These are phyloP conservation scores for Schizopygopsis pylzovi DNA, from an alignment of 2,797 vertebrate genomes.

Conservation along the genomic window DNA sequence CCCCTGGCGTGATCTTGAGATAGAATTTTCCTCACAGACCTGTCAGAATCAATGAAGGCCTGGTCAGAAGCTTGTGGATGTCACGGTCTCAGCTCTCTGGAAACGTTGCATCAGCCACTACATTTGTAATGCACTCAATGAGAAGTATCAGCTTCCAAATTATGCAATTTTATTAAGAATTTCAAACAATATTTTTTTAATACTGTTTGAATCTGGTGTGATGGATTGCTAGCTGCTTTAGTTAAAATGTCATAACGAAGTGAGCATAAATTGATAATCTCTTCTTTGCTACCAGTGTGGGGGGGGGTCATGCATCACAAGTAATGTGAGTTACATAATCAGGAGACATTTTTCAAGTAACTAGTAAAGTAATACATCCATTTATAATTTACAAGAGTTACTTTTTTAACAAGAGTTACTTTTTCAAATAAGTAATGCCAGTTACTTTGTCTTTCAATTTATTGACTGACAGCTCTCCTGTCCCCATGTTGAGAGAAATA, in stretches of 20 bases:
- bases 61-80: slow-evolving; percentile 48
- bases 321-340: too few species aligned
- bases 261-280: background rate
- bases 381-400: too few species aligned
- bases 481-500: too few species aligned
- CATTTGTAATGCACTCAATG: background rate
- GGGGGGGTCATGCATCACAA: too few species aligned
- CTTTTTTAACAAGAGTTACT: too few species aligned
- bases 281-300: background rate
- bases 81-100: slow-evolving; percentile 15
- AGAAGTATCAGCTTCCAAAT: background rate
- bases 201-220: background rate
- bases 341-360: too few species aligned
- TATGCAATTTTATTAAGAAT: background rate
- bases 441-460: too few species aligned
- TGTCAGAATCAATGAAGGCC: slow-evolving; percentile 56
- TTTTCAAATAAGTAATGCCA: too few species aligned
- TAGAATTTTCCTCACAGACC: slow-evolving; percentile 44
- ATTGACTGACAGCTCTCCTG: too few species aligned
- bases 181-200: background rate
- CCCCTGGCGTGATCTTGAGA: slow-evolving; percentile 51
- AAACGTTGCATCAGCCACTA: slow-evolving; percentile 14
- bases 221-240: background rate
- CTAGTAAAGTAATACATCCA: too few species aligned
- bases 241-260: background rate